phyloP scores from a whole-genome alignment of 37 sponge, comb jelly and placozoan genomes.

The Cliona cf. orientalis region DNA sequence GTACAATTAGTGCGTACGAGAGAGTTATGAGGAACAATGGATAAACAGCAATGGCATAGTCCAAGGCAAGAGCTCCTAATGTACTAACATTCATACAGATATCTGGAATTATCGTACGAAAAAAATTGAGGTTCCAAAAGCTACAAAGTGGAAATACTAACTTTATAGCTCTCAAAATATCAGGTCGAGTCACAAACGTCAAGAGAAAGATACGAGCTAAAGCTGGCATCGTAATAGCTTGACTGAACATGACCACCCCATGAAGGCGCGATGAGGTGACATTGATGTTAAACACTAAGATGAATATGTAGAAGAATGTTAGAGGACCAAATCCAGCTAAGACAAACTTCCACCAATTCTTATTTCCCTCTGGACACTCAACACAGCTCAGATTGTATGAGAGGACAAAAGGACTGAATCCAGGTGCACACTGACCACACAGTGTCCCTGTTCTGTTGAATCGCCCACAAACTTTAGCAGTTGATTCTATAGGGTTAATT shows the following conservation, averaged over 20 bases:
- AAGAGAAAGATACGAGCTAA: too few relatives aligned
- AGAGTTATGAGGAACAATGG: too few relatives aligned
- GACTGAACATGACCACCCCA: conserved; percentile 50
- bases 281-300: conserved; percentile 59
- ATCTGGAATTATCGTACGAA: not conserved
- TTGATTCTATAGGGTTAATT: not conserved
- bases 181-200: too few relatives aligned
- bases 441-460: not conserved
- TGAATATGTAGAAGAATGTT: conserved; percentile 28
- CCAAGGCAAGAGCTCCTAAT: not conserved
- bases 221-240: conserved; percentile 11
- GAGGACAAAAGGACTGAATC: too few relatives aligned
- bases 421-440: conserved; percentile 50
- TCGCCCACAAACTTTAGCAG: not conserved
- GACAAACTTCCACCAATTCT: not conserved
- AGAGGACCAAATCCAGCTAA: conserved; percentile 17
- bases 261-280: conserved; percentile 40
- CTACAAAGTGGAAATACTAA: too few relatives aligned
- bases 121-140: too few relatives aligned
- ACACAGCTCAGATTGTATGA: conserved; percentile 5
- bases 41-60: conserved; percentile 30
- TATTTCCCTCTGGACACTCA: not conserved
- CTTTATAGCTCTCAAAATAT: too few relatives aligned
- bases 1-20: too few relatives aligned
- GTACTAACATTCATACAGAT: too few relatives aligned